Base-by-base conservation (phyloP, 2,888 invertebrate genomes). In the Aspidapion aeneum region DNA sequence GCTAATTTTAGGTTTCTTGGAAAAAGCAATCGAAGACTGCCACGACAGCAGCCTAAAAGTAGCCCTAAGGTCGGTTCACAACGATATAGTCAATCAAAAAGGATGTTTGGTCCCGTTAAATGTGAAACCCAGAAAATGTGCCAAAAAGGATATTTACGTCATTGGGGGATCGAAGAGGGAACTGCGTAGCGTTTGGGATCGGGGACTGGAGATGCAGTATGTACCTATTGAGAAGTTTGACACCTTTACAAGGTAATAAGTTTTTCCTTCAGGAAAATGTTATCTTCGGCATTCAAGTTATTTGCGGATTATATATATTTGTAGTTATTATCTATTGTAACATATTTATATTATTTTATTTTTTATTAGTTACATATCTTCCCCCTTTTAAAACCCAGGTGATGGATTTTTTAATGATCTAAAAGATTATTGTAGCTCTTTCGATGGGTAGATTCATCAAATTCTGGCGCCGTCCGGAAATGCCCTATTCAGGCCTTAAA, bases 151-250 rank as follows among this genome's bases (percentile, higher is more conserved):
- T 75, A 90, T 96, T 67, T 89, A 93, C 73, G 88, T 96, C 55
- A 91, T 93, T 67, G 96, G 96, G 20, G 96, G 96, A 16, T 93
- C 92, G 1, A 90, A 91, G 72, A 86, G 94, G 58, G 92, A 93
- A 79, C 84, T 88, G 57, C 84, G 86, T 16, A 86, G 86, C 54
- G 86, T 89, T 63, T 89, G 92, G 86, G 87, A 91, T 75, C 77
- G 84, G 73, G 85, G 90, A 71, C 59, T 73, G 48, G 95, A 95
- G 82, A 89, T 91, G 78, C 91, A 93, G 68, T 90, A 94, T 70
- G 88, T 90, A 68, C 88, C 90, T 9, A 91, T 93, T 18, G 90
- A 94, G 72, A 90, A 91, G 80, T 95, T 90, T 75, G 93, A 94
- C 77, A 85, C 90, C 21, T 90, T 89, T 71, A 88, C 86, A 69